These are phyloP conservation scores for Lagopus muta DNA, from an alignment of 2,113 vertebrate genomes.

Conservation along the genomic window DNA sequence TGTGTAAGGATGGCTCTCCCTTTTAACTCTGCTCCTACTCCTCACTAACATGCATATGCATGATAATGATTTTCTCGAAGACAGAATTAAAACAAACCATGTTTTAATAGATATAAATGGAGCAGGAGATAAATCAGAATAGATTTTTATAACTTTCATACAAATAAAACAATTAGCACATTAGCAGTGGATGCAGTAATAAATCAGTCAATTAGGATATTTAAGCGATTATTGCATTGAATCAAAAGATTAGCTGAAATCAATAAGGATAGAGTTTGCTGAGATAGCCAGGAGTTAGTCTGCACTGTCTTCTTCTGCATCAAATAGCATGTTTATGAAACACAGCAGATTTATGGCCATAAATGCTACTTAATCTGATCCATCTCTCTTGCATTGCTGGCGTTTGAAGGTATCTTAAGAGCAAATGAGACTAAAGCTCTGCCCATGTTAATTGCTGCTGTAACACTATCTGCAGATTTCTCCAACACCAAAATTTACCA, in stretches of 20 bases:
- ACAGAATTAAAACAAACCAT: slow-evolving; percentile 6
- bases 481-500: slow-evolving; percentile 54
- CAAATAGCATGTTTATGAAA: neutral
- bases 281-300: neutral
- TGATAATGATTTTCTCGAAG: slow-evolving; percentile 32
- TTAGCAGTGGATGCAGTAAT: slow-evolving; percentile 18
- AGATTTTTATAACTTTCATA: slow-evolving; percentile 15
- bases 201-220: slow-evolving; percentile 45
- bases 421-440: neutral
- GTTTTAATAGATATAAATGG: slow-evolving; percentile 50
- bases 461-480: neutral
- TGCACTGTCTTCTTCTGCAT: neutral
- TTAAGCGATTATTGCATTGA: slow-evolving; percentile 31
- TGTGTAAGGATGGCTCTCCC: neutral
- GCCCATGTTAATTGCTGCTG: slow-evolving; percentile 10
- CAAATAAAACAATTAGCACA: slow-evolving; percentile 59
- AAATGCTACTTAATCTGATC: neutral
- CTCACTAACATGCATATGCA: neutral
- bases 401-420: slow-evolving; percentile 7
- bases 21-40: neutral
- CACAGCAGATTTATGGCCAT: neutral
- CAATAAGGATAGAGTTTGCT: slow-evolving; percentile 14
- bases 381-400: neutral
- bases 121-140: slow-evolving; percentile 30
- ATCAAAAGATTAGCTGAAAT: slow-evolving; percentile 12